Percentiles rank a stretch among this genome's conserved stretches.
These are phyloP conservation scores for Osmerus eperlanus DNA, from an alignment of 2,113 vertebrate species.

Conservation along the genomic window DNA sequence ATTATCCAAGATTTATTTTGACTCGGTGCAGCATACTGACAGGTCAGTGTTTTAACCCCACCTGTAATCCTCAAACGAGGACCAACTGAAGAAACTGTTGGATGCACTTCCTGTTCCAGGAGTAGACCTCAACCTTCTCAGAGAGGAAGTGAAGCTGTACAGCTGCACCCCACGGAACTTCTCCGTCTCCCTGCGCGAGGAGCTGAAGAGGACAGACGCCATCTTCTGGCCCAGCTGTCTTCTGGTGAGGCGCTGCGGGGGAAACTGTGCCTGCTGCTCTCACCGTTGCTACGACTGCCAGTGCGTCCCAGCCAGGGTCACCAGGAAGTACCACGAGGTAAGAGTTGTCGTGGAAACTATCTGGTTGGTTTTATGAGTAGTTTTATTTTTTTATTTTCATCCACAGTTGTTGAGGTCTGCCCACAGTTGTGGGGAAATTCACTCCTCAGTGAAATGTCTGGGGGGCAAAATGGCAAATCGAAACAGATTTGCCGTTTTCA, in stretches of 20 bases:
- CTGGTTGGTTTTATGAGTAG: too few relatives aligned
- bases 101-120: conserved; percentile 49
- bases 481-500: too few relatives aligned
- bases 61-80: not conserved
- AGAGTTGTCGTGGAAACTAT: not conserved
- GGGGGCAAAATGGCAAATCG: too few relatives aligned
- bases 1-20: too few relatives aligned
- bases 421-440: too few relatives aligned
- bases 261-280: conserved; percentile 95
- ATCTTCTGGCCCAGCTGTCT: conserved; percentile 98
- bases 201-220: conserved; percentile 89
- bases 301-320: conserved; percentile 84
- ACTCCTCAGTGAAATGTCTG: too few relatives aligned
- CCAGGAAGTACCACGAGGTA: conserved; percentile 96
- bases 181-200: conserved; percentile 90
- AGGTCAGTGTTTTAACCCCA: not conserved
- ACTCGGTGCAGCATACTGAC: not conserved
- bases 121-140: conserved; percentile 87
- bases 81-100: not conserved
- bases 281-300: conserved; percentile 89
- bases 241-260: conserved; percentile 94
- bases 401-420: too few relatives aligned
- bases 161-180: conserved; percentile 97
- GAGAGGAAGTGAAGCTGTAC: conserved; percentile 89
- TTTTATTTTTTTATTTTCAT: too few relatives aligned